Base-by-base conservation (phyloP, 2,888 invertebrate genomes). In the Galeruca laticollis region DNA sequence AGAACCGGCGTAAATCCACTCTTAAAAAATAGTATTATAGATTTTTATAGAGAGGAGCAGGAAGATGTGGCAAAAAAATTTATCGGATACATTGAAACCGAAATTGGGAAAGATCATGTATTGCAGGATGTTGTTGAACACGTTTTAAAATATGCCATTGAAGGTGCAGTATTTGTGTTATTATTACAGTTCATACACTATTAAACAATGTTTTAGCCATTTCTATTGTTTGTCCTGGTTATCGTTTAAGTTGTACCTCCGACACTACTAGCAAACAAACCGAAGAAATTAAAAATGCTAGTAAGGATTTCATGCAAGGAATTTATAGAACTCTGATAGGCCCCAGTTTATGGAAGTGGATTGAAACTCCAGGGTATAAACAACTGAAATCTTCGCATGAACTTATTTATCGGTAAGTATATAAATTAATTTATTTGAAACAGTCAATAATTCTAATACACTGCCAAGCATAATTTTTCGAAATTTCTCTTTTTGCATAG, bases 171-270 rank as follows among this genome's bases (percentile, higher is more conserved):
- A 13, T 66, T 51, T 1, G 1, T 35, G 4, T 49, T 20, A 54
- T 43, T 6, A 47, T 47, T 15, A 8, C 5, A 47, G 8, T 47
- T 18, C n/a, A 9, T 18, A 2, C 9, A 15, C 1, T 18, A 47
- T 47, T 18, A 8, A 47, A 47, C 2, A 11, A 37, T 47, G 13
- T 47, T 83, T 51, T 75, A 88, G 88, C 87, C n/a, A 87, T 88
- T 59, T 89, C 88, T 4, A 79, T 87, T 63, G 85, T 87, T 35
- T 86, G 87, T 60, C 89, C 89, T 75, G 89, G 89, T 69, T 81
- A 81, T 49, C 82, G 87, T 15, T 84, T 88, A 15, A 84, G 86
- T 9, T 87, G 86, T 81, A 73, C 84, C 81, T 71, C 73, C 0
- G 70, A 81, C 4, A 26, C 26, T 10, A 78, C 78, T 10, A 60